Conservation (phyloP, 2,888 invertebrate genomes). For the Lacanobia wlatinum region DNA sequence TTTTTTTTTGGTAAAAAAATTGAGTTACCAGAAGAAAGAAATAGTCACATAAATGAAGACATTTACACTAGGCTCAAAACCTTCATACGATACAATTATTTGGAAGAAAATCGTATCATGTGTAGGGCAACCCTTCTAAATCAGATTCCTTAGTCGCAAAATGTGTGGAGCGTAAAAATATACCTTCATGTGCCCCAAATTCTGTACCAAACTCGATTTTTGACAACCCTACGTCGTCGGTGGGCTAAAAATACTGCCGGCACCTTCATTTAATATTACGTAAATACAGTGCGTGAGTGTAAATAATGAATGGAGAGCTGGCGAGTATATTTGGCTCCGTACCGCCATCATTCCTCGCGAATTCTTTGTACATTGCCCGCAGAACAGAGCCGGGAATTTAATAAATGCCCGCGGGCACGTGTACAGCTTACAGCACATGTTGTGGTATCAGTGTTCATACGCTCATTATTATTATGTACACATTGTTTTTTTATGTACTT, state of each 20-base stretch:
- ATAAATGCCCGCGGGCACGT: constrained; percentile 27
- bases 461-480: not conserved
- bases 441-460: constrained; percentile 13
- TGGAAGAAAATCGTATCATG: not conserved
- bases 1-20: not conserved
- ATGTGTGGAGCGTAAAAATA: constrained; percentile 15
- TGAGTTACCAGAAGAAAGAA: not conserved
- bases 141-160: constrained; percentile 7
- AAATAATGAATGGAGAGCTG: constrained; percentile 30
- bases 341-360: not conserved
- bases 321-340: constrained; percentile 7
- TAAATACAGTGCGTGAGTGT: constrained; percentile 18
- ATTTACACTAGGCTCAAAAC: not conserved
- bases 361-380: constrained; percentile 22
- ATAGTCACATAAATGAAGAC: not conserved
- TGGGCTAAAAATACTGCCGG: constrained; percentile 14
- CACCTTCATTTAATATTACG: constrained; percentile 19
- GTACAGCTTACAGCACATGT: not conserved
- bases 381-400: constrained; percentile 42
- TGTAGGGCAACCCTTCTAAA: constrained; percentile 19
- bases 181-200: not conserved
- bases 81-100: not conserved
- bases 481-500: too few species aligned
- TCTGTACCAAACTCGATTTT: constrained; percentile 21
- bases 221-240: not conserved